Evolutionary conservation across 2,888 invertebrate genomes (phyloP).

Genomic region (Melolontha melolontha): DNA sequence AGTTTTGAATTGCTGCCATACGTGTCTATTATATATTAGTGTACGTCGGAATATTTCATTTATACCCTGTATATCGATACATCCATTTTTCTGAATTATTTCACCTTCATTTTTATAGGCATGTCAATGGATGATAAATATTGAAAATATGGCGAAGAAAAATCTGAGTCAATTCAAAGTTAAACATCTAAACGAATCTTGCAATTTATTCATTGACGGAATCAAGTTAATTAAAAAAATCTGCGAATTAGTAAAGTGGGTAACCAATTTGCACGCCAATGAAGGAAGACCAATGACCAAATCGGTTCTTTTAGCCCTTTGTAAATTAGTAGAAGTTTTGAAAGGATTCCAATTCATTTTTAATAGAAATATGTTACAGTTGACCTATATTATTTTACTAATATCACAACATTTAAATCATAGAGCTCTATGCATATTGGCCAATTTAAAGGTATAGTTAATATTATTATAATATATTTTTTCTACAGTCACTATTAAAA

Average conservation of each 20-base stretch:
- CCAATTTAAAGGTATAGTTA: constrained; percentile 72
- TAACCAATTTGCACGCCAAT: constrained; percentile 75
- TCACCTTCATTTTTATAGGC: constrained; percentile 63
- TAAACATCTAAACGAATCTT: constrained; percentile 69
- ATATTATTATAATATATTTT: too few relatives aligned
- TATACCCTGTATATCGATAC: too few relatives aligned
- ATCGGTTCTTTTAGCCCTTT: constrained; percentile 78
- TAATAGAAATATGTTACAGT: constrained; percentile 74
- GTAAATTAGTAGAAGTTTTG: constrained; percentile 84
- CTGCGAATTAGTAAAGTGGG: constrained; percentile 70
- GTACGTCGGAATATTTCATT: too few relatives aligned
- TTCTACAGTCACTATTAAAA: too few relatives aligned
- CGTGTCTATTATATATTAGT: too few relatives aligned
- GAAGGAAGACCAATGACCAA: constrained; percentile 83
- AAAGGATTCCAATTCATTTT: constrained; percentile 82
- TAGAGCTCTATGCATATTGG: constrained; percentile 76
- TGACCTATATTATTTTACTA: constrained; percentile 80
- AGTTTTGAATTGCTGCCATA: too few relatives aligned
- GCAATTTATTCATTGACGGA: constrained; percentile 69
- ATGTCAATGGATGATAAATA: constrained; percentile 72
- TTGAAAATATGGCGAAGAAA: constrained; percentile 68
- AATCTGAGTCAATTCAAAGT: constrained; percentile 67
- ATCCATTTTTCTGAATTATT: too few relatives aligned
- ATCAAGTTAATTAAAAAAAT: constrained; percentile 64
- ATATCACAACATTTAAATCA: constrained; percentile 84